Evolutionary conservation across 2,113 vertebrate species (phyloP), one percentile per base, ranked within the genome.

Genomic region (Hypocryptadius cinnamomeus): DNA sequence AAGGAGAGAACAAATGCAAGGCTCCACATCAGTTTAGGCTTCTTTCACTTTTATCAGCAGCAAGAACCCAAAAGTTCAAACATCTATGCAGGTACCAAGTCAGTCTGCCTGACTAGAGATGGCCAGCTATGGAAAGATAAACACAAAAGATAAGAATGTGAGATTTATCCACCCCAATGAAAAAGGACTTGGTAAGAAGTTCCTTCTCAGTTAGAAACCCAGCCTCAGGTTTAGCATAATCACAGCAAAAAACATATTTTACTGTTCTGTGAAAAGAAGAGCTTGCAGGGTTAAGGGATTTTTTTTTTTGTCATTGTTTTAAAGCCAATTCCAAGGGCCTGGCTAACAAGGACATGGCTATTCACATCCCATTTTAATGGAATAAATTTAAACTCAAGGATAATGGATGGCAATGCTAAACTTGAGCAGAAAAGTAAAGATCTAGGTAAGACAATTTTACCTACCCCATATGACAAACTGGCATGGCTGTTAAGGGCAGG

Each of bases 401-500:
- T n/a, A 57, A 85, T 5, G 5, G 21, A n/a, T 18, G 24, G n/a
- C 37, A 89, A 54, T 19, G 39, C 13, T 77, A 89, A 93, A 78
- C 24, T 31, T 71, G 13, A 68, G 50, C 39, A 77, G 60, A 66
- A 21, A 80, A 61, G 7, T 35, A 61, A 80, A 91, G 40, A 64
- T 50, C 15, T 24, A 50, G 13, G 16, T 57, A 37, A 35, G 11
- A 69, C 9, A 45, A 37, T 79, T 73, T 72, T 61, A 47, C 37
- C 28, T 65, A 37, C 9, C 19, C n/a, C 39, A 16, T 5, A 48
- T 1, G 2, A 73, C 31, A 77, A 25, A 50, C 17, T 6, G 39
- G 6, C 6, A 72, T 9, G 0, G 0, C 15, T 65, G 10, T 45
- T 60, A 79, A 76, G 15, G 14, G 50, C 1, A 1, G 33, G 40